These are phyloP conservation scores for Chironomus tepperi DNA, from an alignment of 1,140 invertebrate genomes.

Conservation along the genomic window DNA sequence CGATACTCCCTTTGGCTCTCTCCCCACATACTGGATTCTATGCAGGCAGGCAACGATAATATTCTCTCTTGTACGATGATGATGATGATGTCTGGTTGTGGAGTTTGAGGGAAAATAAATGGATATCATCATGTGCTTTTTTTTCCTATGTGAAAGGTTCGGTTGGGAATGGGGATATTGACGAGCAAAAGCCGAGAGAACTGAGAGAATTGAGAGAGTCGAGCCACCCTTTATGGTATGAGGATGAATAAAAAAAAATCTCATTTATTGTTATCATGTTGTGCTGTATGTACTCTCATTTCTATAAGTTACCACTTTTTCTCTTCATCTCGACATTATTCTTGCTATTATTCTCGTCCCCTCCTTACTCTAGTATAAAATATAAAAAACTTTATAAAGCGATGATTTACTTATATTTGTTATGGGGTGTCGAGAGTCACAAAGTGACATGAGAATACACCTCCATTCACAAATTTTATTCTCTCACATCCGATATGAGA, in stretches of 20 bases:
- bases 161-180: not conserved
- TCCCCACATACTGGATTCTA: not conserved
- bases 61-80: not conserved
- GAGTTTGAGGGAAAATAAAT: slow-evolving; percentile 7
- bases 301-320: not conserved
- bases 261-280: slow-evolving; percentile 14
- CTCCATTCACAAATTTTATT: not conserved
- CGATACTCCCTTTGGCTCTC: not conserved
- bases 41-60: not conserved
- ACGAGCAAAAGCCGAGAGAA: not conserved
- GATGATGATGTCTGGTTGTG: not conserved
- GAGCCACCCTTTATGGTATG: not conserved
- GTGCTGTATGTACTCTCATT: slow-evolving; percentile 1
- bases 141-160: not conserved
- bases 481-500: too few relatives aligned
- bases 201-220: not conserved
- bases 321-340: not conserved
- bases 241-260: not conserved
- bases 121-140: slow-evolving; percentile 5
- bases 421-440: not conserved
- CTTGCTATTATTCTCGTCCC: not conserved
- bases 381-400: not conserved
- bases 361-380: not conserved
- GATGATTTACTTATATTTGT: not conserved
- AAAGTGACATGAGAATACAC: not conserved